Base-by-base conservation (phyloP, 2,797 vertebrate species). In the Coracias cyanogaster region DNA sequence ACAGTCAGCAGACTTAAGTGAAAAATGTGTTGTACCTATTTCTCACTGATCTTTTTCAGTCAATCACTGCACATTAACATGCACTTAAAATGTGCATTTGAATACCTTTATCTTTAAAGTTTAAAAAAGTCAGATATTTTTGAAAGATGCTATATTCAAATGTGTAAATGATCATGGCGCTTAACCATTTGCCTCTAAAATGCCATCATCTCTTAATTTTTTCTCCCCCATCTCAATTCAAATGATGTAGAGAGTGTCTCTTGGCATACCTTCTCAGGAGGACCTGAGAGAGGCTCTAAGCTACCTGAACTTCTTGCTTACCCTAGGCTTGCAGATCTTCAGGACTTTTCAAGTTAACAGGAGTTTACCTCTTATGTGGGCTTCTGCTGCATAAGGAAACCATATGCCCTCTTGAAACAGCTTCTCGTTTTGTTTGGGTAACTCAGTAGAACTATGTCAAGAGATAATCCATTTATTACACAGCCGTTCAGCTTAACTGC, bases 31-130 rank as follows among this genome's bases (percentile, higher is more conserved):
- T 43, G 16, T 13, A 73, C 52, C 19, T 61, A 20, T 21, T 81
- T 85, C 72, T 61, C 70, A 39, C n/a, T 58, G 54, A 83, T 62
- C 69, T 73, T 89, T 71, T 65, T 74, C 72, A 90, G 60, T 67
- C 67, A 72, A 62, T 43, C 45, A 26, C 24, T 45, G 35, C 41
- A 49, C 19, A 29, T 33, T 35, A 14, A 78, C 67, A 35, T 46
- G 49, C 62, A 82, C 49, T 15, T 66, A 54, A 89, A 84, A 88
- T 24, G 33, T 24, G 25, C 70, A 69, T 26, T 43, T 3, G 3
- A 76, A 77, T 41, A 52, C 5, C 25, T 46, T n/a, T 70, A 43
- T 25, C 33, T 72, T 61, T 73, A 54, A 48, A 73, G 69, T 19
- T 69, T 83, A 60, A 18, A 82, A 28, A 31, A 73, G 21, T 1